These are phyloP conservation scores for Melanitta fusca DNA, from an alignment of 2,797 vertebrate genomes.

Conservation along the genomic window DNA sequence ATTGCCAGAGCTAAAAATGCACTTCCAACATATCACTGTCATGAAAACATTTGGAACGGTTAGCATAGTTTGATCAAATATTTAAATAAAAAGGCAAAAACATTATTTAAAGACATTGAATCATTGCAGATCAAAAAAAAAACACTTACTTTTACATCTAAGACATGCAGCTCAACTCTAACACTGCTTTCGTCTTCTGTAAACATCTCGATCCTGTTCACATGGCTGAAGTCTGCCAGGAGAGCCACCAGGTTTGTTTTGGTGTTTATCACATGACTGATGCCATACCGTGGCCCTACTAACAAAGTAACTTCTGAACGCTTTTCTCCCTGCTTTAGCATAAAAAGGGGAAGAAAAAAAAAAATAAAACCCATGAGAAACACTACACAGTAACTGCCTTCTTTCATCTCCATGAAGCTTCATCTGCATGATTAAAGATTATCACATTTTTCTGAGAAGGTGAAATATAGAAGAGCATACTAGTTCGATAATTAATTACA, in stretches of 20 bases:
- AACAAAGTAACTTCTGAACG: constrained; percentile 95
- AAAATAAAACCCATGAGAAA: background rate
- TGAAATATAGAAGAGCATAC: background rate
- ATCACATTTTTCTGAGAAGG: background rate
- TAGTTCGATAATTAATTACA: background rate
- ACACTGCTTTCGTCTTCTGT: constrained; percentile 92
- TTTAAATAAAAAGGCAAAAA: background rate
- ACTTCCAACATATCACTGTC: background rate
- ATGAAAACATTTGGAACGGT: background rate
- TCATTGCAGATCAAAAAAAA: background rate
- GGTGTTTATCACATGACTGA: constrained; percentile 98
- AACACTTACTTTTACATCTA: constrained; percentile 92
- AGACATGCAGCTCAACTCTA: constrained; percentile 95
- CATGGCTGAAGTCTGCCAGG: constrained; percentile 97
- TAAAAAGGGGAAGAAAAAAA: constrained; percentile 17
- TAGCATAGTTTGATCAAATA: background rate
- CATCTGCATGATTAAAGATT: background rate
- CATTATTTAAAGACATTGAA: background rate
- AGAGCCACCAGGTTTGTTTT: constrained; percentile 98
- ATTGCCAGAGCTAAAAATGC: background rate
- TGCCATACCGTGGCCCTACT: constrained; percentile 96
- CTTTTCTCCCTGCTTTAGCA: constrained; percentile 94
- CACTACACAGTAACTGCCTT: background rate
- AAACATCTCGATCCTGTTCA: constrained; percentile 98
- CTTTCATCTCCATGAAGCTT: background rate